Evolutionary conservation across 1,140 invertebrate genomes (phyloP), one percentile per base, ranked within the genome.

Genomic region (Apis cerana): DNA sequence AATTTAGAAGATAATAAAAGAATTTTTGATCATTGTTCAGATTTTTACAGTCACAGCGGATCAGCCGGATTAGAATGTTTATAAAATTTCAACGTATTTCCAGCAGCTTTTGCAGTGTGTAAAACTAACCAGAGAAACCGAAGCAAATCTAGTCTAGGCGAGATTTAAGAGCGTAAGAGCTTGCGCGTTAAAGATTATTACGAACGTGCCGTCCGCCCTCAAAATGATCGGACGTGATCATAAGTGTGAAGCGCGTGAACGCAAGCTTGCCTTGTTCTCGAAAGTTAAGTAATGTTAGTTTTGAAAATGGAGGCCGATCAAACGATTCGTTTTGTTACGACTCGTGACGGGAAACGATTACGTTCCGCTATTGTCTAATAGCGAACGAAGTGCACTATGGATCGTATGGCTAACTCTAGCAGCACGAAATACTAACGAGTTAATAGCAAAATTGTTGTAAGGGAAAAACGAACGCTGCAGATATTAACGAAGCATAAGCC

Each of bases 71-170:
- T 84, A 88, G 76, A 85, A 89, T 86, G 84, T 90, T 91, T 91
- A 85, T 89, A 91, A 89, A 43, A 91, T 75, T 90, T 81, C 81
- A 90, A 85, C 83, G 90, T 90, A 92, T 89, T 89, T 89, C 83
- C 89, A 88, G 85, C 84, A 86, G 90, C 88, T 91, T 91, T 92
- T 85, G 90, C 90, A 90, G 76, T 87, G 83, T 89, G 83, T 86
- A 85, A 89, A 84, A 87, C 27, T 75, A 75, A 75, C 71, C 82
- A 89, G 62, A 69, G 68, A 82, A 88, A 83, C 80, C 82, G 75
- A 84, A 80, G 83, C 75, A 80, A 88, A 81, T 81, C 83, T 88
- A 88, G 84, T 88, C 68, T 88, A 88, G 84, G 61, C 27, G 67
- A 83, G 83, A 81, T 80, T 88, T 85, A 81, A 83, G 80, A 80